Evolutionary conservation across 2,113 vertebrate species (phyloP).

Genomic region (Actenoides lindsayi): DNA sequence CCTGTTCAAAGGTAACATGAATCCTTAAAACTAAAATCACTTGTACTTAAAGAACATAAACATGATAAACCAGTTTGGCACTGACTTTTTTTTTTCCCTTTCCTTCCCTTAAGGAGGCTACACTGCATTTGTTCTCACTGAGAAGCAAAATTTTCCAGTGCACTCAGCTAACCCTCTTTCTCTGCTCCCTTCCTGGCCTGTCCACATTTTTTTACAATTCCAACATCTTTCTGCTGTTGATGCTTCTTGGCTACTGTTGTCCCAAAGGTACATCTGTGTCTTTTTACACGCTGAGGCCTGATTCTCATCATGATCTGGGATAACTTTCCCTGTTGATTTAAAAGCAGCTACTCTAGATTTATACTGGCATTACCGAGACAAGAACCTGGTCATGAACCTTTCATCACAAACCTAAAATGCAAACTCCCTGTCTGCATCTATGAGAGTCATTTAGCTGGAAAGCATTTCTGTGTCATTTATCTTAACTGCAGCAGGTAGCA

Average conservation of each 20-base stretch:
- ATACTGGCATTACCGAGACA: not conserved
- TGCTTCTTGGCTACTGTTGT: constrained; percentile 7
- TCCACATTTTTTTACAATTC: not conserved
- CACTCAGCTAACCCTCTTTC: not conserved
- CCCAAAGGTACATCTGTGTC: constrained; percentile 12
- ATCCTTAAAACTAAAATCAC: constrained; percentile 58
- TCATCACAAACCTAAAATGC: constrained; percentile 30
- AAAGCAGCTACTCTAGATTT: constrained; percentile 38
- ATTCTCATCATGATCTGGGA: constrained; percentile 11
- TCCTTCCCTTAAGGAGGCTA: constrained; percentile 33
- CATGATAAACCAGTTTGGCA: constrained; percentile 60
- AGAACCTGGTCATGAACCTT: constrained; percentile 44
- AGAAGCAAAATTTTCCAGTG: not conserved
- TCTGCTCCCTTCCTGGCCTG: constrained; percentile 17
- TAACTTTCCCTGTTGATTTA: constrained; percentile 15
- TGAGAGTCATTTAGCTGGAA: constrained; percentile 36
- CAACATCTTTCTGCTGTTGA: not conserved
- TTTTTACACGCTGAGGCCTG: not conserved
- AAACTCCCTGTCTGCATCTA: not conserved
- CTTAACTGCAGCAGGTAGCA: constrained; percentile 51
- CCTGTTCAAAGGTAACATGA: constrained; percentile 62
- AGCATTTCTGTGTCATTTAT: constrained; percentile 44
- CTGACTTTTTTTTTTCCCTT: not conserved
- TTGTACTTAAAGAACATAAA: constrained; percentile 54
- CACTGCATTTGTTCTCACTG: not conserved